phyloP scores from a whole-genome alignment of 1,140 invertebrate species.

The Pseudomyrmex sp. region DNA sequence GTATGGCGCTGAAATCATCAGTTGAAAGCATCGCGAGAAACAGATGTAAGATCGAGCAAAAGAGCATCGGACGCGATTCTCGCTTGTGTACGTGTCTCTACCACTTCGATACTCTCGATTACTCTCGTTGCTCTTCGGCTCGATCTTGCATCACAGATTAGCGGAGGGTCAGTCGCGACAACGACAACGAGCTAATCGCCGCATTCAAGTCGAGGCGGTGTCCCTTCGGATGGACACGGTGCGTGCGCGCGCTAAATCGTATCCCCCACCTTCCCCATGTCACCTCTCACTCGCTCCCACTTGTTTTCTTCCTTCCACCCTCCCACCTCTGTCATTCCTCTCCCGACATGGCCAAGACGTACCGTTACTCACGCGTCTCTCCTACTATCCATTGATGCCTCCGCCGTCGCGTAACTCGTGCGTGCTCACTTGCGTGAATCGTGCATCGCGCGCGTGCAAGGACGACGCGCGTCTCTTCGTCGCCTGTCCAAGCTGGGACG shows the following conservation, averaged over 20 bases:
- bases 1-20: too few relatives aligned
- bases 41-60: too few relatives aligned
- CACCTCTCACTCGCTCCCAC: slow-evolving; percentile 21
- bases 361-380: slow-evolving; percentile 54
- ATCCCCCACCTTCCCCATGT: neutral
- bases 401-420: slow-evolving; percentile 51
- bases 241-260: slow-evolving; percentile 1
- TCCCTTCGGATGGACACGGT: neutral
- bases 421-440: slow-evolving; percentile 44
- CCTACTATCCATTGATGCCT: slow-evolving; percentile 55
- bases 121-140: too few relatives aligned
- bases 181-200: neutral
- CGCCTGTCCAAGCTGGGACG: slow-evolving; percentile 23
- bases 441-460: slow-evolving; percentile 48
- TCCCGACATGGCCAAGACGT: slow-evolving; percentile 45
- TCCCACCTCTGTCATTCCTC: neutral
- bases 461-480: slow-evolving; percentile 38
- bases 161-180: neutral
- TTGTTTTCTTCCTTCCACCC: neutral
- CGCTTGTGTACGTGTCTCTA: too few relatives aligned
- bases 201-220: neutral
- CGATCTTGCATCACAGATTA: too few relatives aligned
- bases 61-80: too few relatives aligned
- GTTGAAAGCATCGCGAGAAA: too few relatives aligned
- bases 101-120: too few relatives aligned